Percentiles rank a stretch among this genome's conserved stretches.
Evolutionary conservation across 2,888 invertebrate species (phyloP).

Genomic region (Nezara viridula): DNA sequence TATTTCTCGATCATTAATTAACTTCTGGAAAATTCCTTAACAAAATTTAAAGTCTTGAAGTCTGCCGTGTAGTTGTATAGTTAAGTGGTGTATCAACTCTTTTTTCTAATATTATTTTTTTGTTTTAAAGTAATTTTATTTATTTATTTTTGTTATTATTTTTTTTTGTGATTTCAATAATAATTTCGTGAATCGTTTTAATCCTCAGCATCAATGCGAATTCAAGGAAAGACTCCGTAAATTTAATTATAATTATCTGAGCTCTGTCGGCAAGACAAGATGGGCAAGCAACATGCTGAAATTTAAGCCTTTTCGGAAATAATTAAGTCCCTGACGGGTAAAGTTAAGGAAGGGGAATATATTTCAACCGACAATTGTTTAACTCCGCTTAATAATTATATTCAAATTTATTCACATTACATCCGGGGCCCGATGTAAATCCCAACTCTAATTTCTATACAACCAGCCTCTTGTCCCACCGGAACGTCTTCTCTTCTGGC

Average conservation of each 20-base stretch:
- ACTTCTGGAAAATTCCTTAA: too few relatives aligned
- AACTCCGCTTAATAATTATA: slow-evolving; percentile 2
- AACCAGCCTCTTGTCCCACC: not conserved
- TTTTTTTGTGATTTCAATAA: too few relatives aligned
- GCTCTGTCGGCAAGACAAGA: not conserved
- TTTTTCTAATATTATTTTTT: too few relatives aligned
- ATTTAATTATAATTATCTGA: not conserved
- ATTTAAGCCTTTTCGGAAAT: not conserved
- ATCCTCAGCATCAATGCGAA: not conserved
- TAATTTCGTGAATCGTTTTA: not conserved
- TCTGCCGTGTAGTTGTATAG: too few relatives aligned
- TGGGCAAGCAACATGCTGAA: not conserved
- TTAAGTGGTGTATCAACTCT: too few relatives aligned
- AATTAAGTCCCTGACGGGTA: slow-evolving; percentile 21
- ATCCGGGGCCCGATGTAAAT: not conserved
- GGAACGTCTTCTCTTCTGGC: not conserved
- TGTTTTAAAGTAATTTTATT: too few relatives aligned
- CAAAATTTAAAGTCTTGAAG: too few relatives aligned
- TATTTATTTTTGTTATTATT: too few relatives aligned
- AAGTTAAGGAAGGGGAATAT: slow-evolving; percentile 24
- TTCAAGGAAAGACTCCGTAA: not conserved
- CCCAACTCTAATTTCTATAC: slow-evolving; percentile 26
- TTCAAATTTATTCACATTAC: slow-evolving; percentile 45
- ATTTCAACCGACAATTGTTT: slow-evolving; percentile 42
- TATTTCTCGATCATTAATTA: too few relatives aligned